Conservation (phyloP, 2,888 invertebrate genomes). For the Brenthis daphne region DNA sequence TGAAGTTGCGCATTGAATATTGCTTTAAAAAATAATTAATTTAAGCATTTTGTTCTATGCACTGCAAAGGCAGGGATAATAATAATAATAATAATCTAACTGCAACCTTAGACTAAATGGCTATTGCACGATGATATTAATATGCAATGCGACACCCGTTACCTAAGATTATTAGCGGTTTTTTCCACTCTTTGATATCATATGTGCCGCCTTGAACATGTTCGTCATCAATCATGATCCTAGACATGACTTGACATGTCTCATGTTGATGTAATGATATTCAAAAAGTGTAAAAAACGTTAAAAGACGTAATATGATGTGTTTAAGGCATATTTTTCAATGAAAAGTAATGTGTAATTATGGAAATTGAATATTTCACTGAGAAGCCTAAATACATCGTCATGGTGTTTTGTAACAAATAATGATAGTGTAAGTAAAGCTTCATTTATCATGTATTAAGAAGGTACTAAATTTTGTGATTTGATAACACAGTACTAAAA, state of each 20-base stretch:
- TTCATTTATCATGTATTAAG: conserved; percentile 1
- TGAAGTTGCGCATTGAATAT: too few relatives aligned
- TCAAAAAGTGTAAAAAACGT: neutral
- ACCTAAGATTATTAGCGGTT: conserved; percentile 5
- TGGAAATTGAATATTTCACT: conserved; percentile 11
- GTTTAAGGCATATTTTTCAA: conserved; percentile 7
- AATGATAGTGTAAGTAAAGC: conserved; percentile 3
- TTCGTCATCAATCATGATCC: conserved; percentile 20
- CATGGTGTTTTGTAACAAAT: conserved; percentile 2
- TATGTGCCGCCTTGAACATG: conserved; percentile 12
- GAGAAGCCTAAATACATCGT: neutral
- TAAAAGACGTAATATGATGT: neutral
- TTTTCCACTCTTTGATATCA: conserved; percentile 1
- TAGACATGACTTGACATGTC: conserved; percentile 17
- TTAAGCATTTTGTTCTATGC: too few relatives aligned
- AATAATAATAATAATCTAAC: too few relatives aligned
- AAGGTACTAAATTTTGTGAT: neutral
- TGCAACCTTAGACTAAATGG: too few relatives aligned
- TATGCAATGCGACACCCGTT: too few relatives aligned
- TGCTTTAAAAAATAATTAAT: too few relatives aligned
- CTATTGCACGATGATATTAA: too few relatives aligned
- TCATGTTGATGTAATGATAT: neutral
- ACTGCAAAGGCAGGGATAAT: too few relatives aligned
- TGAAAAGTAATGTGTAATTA: neutral
- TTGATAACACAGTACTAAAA: neutral